Conservation (phyloP, 2,113 vertebrate species). For the Glaucidium brasilianum region DNA sequence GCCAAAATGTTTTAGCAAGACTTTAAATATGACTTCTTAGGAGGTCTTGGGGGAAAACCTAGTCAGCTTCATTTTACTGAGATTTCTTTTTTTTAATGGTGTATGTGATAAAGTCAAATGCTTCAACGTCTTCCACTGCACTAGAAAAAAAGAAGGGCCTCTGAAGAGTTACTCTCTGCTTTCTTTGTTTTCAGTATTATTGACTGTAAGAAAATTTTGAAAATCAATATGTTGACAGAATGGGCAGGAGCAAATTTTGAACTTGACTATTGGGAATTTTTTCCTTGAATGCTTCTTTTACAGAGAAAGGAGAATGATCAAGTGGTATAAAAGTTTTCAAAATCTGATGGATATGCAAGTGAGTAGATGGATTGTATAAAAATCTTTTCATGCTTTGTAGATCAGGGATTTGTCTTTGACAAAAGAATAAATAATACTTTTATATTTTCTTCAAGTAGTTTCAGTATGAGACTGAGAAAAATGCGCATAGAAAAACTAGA, state of each 20-base stretch:
- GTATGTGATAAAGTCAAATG: background rate
- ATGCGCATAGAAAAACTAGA: background rate
- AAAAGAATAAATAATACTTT: slow-evolving; percentile 19
- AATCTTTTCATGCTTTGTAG: background rate
- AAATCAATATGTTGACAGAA: slow-evolving; percentile 5
- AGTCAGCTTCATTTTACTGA: background rate
- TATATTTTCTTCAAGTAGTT: background rate
- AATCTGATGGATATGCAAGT: background rate
- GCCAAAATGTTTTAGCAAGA: background rate
- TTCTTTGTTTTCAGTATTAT: background rate
- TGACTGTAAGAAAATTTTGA: background rate
- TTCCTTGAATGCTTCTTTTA: background rate
- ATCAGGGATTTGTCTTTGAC: background rate
- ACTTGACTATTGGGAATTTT: background rate
- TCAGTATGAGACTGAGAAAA: background rate
- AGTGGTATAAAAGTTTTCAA: background rate
- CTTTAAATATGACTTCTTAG: background rate
- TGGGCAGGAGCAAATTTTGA: background rate
- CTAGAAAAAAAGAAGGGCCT: background rate
- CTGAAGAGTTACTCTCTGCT: background rate
- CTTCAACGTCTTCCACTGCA: background rate
- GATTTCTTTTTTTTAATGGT: background rate
- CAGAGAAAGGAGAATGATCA: background rate
- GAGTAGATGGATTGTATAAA: background rate
- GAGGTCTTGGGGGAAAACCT: background rate